Base-by-base conservation (phyloP, 1,140 invertebrate species). In the Aphaenogaster ashmeadi region DNA sequence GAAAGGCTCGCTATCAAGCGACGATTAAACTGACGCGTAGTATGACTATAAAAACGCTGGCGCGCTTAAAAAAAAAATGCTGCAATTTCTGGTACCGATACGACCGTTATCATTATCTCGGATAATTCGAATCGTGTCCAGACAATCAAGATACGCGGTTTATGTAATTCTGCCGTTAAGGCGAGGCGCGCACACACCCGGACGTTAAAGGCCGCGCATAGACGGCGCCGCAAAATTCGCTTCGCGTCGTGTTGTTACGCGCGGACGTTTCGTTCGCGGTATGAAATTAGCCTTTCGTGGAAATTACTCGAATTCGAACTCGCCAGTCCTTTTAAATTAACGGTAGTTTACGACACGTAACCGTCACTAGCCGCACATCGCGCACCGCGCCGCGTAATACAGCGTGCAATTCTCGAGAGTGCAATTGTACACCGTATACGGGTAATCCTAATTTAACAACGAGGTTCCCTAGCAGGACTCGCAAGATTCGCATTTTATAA, bases 301-400 rank as follows among this genome's bases (percentile, higher is more conserved):
- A 78, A 72, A 84, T 72, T 75, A 77, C 33, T 78, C 54, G 44
- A 11, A 47, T 81, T 62, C 62, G 15, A 81, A 58, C 52, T 58
- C n/a, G 18, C 52, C 41, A 75, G 72, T 69, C 52, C 54, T 79
- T 79, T 79, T 84, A 74, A 84, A 84, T 84, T 75, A 84, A 84
- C 80, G 80, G 54, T 47, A 58, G 52, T 74, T 84, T 84, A 84
- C 54, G 80, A 83, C 69, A 84, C 69, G 56, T 75, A 75, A 84
- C 54, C 41, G 80, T 58, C 67, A 33, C 36, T 38, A 11, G 33
- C 33, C 15, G 60, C 33, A 44, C 27, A 56, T 27, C 54, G 54
- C 52, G 36, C 50, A 15, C 9, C 27, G 38, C 38, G 27, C 38
- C 54, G 80, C 38, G 67, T 80, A 67, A 67, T 67, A 52, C 41